phyloP scores from a whole-genome alignment of 2,797 vertebrate genomes.

The Heteromormyrus szaboi region DNA sequence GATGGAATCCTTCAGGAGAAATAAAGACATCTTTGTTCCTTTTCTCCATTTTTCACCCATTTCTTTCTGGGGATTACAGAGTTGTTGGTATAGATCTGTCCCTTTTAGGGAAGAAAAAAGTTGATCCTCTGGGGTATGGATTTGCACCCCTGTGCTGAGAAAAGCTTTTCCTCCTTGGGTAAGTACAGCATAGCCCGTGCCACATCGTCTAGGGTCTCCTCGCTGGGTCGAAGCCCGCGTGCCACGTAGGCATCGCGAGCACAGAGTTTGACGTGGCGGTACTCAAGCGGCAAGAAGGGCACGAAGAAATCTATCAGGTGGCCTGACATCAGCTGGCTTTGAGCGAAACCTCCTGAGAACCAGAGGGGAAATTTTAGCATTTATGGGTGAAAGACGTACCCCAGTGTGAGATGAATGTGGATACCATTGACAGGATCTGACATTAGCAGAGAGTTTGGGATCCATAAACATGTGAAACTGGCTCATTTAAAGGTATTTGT shows the following conservation, averaged over 20 bases:
- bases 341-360: slow-evolving; percentile 63
- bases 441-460: neutral
- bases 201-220: slow-evolving; percentile 72
- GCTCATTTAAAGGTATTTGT: neutral
- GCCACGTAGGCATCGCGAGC: slow-evolving; percentile 73
- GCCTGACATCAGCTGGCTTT: slow-evolving; percentile 73
- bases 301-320: slow-evolving; percentile 81
- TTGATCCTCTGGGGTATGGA: slow-evolving; percentile 87
- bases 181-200: slow-evolving; percentile 83
- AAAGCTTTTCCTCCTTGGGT: slow-evolving; percentile 83
- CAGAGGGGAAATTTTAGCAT: neutral
- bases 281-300: slow-evolving; percentile 89
- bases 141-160: slow-evolving; percentile 93
- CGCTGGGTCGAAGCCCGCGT: slow-evolving; percentile 65
- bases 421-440: neutral
- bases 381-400: neutral
- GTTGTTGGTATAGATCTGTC: slow-evolving; percentile 3
- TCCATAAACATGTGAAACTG: neutral
- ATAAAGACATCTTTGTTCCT: neutral
- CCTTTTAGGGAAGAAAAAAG: slow-evolving; percentile 76
- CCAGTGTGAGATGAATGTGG: neutral
- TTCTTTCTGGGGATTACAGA: slow-evolving; percentile 12
- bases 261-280: slow-evolving; percentile 80
- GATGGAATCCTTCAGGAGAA: slow-evolving; percentile 1
- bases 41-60: neutral